These are phyloP conservation scores for Corvus cornix DNA, from an alignment of 2,113 vertebrate species.

Conservation along the genomic window DNA sequence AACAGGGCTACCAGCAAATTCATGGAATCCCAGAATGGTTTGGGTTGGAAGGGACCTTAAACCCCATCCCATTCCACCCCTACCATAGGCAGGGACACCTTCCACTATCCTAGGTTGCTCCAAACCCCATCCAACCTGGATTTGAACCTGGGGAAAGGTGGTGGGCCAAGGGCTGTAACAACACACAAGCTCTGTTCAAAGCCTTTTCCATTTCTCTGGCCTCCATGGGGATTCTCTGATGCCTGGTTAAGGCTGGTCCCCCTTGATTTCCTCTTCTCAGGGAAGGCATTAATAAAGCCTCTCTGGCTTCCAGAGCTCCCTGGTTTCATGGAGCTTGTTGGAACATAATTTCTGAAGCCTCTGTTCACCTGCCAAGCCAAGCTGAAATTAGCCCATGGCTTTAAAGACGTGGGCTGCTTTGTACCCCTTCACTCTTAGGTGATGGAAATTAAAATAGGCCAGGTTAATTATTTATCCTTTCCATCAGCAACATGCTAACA, in stretches of 20 bases:
- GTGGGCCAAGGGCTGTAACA: background rate
- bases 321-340: background rate
- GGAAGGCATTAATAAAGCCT: background rate
- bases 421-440: background rate
- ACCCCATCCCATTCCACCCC: background rate
- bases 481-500: background rate
- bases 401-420: background rate
- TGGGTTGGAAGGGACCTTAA: background rate
- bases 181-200: background rate
- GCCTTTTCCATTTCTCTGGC: background rate
- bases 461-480: background rate
- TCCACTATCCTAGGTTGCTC: background rate
- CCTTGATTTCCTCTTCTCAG: background rate
- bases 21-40: background rate
- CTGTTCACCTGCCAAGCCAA: constrained; percentile 52
- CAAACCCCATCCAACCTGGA: background rate
- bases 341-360: background rate
- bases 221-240: background rate
- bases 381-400: constrained; percentile 17
- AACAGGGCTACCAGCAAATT: background rate
- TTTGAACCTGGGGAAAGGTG: background rate
- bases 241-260: background rate
- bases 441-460: background rate
- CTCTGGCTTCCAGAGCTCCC: background rate
- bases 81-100: background rate